These are phyloP conservation scores for Physocephala rufipes DNA, from an alignment of 2,888 invertebrate genomes.

Conservation along the genomic window DNA sequence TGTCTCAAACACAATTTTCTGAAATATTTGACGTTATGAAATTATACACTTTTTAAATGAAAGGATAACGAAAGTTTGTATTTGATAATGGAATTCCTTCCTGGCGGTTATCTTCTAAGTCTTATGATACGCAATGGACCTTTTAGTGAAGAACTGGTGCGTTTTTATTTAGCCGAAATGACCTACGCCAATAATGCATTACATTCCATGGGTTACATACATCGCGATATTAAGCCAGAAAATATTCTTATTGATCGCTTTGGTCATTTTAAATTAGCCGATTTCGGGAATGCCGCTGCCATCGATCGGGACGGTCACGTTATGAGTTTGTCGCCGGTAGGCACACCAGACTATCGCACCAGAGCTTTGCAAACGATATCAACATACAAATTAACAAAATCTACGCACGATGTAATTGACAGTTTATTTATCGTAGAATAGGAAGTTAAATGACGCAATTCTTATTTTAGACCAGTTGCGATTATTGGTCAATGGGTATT, in stretches of 20 bases:
- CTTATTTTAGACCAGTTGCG: slow-evolving; percentile 74
- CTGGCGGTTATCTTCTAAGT: slow-evolving; percentile 83
- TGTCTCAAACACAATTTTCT: too few relatives aligned
- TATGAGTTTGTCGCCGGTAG: slow-evolving; percentile 73
- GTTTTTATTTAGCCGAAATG: slow-evolving; percentile 84
- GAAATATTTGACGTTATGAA: background rate
- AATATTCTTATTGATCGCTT: slow-evolving; percentile 84
- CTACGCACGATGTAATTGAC: slow-evolving; percentile 70
- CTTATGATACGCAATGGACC: slow-evolving; percentile 76
- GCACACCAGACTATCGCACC: slow-evolving; percentile 89
- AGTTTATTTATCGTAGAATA: background rate
- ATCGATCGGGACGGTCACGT: slow-evolving; percentile 73
- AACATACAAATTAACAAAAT: slow-evolving; percentile 66
- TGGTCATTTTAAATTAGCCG: slow-evolving; percentile 86
- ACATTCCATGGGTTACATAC: slow-evolving; percentile 84
- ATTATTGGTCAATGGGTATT: slow-evolving; percentile 90
- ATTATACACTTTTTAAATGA: slow-evolving; percentile 19
- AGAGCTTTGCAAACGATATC: slow-evolving; percentile 78
- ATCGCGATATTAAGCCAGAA: slow-evolving; percentile 88
- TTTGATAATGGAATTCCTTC: slow-evolving; percentile 86
- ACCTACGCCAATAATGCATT: slow-evolving; percentile 79
- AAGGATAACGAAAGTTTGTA: slow-evolving; percentile 81
- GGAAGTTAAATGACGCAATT: too few relatives aligned
- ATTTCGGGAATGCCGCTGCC: slow-evolving; percentile 85
- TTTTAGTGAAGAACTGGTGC: slow-evolving; percentile 77